Evolutionary conservation across 2,113 vertebrate genomes (phyloP), one percentile per base, ranked within the genome.

Genomic region (Scolopax mira): DNA sequence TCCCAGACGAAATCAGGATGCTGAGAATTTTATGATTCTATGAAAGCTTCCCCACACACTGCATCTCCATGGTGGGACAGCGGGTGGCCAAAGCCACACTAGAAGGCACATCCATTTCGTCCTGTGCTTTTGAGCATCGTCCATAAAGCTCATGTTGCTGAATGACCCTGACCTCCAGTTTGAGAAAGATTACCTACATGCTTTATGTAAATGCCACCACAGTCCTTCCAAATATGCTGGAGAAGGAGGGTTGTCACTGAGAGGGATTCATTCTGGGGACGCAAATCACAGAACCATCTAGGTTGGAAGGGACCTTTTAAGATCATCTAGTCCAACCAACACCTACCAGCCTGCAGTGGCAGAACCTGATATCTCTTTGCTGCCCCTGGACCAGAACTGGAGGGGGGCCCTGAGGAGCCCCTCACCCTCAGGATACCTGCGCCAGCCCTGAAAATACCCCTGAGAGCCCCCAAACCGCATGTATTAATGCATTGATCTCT

Each of bases 101-200:
- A 15, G 37, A 23, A 27, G 23, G 31, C 6, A 7, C 48, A 5
- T 6, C 49, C 19, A 11, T 11, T n/a, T 41, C 16, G 2, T 10
- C 28, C 35, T 4, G 5, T 5, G 15, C n/a, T 49, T 41, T 49
- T 9, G 8, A 62, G 52, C 28, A 12, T 12, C 1, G 1, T 8
- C n/a, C 33, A 12, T 30, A 41, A 48, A 41, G 23, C 1, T 0
- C 0, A 12, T 1, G 1, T 30, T 42, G 51, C 64, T 18, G 11
- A 33, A n/a, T 0, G 2, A 37, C 44, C 46, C 37, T 8, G 22
- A 19, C 8, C 41, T 22, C 21, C 2, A 1, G 15, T n/a, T 54
- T 4, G 35, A 58, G 37, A 57, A n/a, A 31, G 6, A 13, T 33
- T 27, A 27, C 10, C 41, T 19, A 9, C 3, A 0, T 6, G 0